Conservation (phyloP, 1,140 invertebrate species). For the Palaemon carinicauda region DNA sequence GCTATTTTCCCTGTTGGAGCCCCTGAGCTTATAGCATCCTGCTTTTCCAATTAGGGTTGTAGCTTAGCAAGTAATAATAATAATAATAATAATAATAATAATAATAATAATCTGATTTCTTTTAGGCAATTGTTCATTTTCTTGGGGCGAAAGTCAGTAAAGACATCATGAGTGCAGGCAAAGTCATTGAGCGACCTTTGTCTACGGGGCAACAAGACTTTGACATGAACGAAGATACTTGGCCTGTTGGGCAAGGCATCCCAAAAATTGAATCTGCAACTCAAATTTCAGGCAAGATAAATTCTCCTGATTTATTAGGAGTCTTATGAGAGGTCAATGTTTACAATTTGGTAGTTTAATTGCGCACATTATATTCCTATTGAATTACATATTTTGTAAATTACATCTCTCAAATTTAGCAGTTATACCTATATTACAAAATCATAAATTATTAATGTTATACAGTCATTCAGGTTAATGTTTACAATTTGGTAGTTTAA, state of each 20-base stretch:
- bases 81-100: too few relatives aligned
- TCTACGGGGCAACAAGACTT: slow-evolving; percentile 79
- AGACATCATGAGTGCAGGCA: slow-evolving; percentile 64
- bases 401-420: too few relatives aligned
- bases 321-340: neutral
- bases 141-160: slow-evolving; percentile 52
- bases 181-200: slow-evolving; percentile 67
- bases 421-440: too few relatives aligned
- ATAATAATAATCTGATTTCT: neutral
- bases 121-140: slow-evolving; percentile 61
- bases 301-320: neutral
- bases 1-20: too few relatives aligned
- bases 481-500: neutral
- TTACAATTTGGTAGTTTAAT: neutral
- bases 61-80: too few relatives aligned
- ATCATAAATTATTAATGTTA: too few relatives aligned
- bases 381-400: neutral
- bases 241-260: slow-evolving; percentile 81
- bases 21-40: too few relatives aligned
- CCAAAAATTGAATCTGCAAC: slow-evolving; percentile 77
- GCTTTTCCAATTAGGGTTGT: too few relatives aligned
- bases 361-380: too few relatives aligned
- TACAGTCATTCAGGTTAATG: too few relatives aligned
- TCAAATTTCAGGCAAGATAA: slow-evolving; percentile 46
- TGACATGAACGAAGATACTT: slow-evolving; percentile 76